Base-by-base conservation (phyloP, 2,113 vertebrate genomes). In the Oplegnathus fasciatus region DNA sequence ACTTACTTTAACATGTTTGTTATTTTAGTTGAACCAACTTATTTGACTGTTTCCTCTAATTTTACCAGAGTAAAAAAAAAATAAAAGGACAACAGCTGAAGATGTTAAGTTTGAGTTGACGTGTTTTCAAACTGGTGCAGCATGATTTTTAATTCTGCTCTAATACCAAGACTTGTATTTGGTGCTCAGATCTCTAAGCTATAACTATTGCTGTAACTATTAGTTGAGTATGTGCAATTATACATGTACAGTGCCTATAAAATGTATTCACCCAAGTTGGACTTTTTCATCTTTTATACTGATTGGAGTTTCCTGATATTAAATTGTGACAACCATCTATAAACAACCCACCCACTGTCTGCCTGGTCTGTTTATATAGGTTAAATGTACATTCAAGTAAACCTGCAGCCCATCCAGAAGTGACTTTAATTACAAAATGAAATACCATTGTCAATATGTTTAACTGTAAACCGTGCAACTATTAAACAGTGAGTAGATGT, bases 231-330 rank as follows among this genome's bases (percentile, higher is more conserved):
- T 76, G 71, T 80, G 70, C 22, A 64, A 46, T 67, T 65, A 62
- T 60, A 78, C 26, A 67, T 82, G 75, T 85, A 44, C 50, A 61
- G 65, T 75, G 65, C 34, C 50, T 71, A 64, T 72, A 48, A 78
- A 62, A 68, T 72, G 69, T 66, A 65, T 78, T 68, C n/a, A 78
- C 14, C 30, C 30, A 64, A 48, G 30, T 14, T 82, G 72, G 67
- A 67, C 40, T 44, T 84, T 58, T 77, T 61, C 66, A 81, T 74
- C 30, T 81, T 80, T 85, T 67, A 46, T 79, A 79, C 69, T 71
- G 42, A 70, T 78, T 74, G 78, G 44, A 34, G 64, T 44, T 70
- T 74, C 78, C 54, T 68, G 66, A 67, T 62, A 72, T 82, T 81
- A 67, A 81, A 84, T 81, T 75, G 30, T 34, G 80, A 61, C 61